Evolutionary conservation across 2,113 vertebrate genomes (phyloP).

Genomic region (Gyps fulvus): DNA sequence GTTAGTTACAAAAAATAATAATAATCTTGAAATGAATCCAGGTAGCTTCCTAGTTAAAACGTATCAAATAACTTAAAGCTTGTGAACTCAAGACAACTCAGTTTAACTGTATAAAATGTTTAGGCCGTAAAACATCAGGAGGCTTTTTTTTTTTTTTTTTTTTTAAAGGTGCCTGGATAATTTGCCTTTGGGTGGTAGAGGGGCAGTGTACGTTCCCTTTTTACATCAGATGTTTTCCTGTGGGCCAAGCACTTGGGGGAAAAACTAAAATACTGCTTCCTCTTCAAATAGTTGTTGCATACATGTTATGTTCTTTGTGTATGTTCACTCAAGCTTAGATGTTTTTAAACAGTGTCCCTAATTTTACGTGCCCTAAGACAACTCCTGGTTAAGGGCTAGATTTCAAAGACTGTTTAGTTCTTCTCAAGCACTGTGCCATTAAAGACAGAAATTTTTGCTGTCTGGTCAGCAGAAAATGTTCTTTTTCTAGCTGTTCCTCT

Average conservation of each 20-base stretch:
- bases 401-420: neutral
- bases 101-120: neutral
- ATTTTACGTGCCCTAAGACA: neutral
- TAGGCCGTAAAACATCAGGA: neutral
- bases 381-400: neutral
- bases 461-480: neutral
- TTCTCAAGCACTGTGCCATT: neutral
- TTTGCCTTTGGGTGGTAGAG: neutral
- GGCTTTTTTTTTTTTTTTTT: neutral
- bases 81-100: neutral
- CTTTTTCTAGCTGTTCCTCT: neutral
- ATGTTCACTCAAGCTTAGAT: neutral
- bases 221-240: neutral
- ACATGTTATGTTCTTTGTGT: neutral
- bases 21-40: neutral
- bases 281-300: neutral
- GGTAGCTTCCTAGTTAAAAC: slow-evolving; percentile 15
- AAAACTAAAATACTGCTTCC: slow-evolving; percentile 12
- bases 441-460: neutral
- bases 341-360: neutral
- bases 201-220: neutral
- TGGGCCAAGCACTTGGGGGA: neutral
- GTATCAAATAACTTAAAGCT: neutral
- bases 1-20: neutral
- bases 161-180: slow-evolving; percentile 15